These are phyloP conservation scores for Bos indicus DNA, from an alignment of 2,113 vertebrate species.

Conservation along the genomic window DNA sequence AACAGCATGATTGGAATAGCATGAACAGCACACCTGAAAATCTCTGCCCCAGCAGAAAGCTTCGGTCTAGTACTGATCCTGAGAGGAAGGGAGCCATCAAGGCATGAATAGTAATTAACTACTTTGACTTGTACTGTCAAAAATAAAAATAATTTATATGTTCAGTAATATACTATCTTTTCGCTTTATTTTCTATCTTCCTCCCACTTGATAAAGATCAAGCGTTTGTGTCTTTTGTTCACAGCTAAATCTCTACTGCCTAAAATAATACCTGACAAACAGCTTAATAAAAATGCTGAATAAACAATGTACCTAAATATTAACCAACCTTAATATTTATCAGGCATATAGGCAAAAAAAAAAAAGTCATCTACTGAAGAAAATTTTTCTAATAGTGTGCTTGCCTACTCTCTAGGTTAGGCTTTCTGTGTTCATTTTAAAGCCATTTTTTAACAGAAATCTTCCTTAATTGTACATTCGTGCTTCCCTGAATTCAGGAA, in stretches of 20 bases:
- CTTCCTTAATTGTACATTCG: neutral
- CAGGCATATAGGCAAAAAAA: neutral
- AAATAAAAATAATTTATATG: neutral
- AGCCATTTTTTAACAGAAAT: neutral
- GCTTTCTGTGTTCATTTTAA: neutral
- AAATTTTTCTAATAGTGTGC: neutral
- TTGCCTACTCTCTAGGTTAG: neutral
- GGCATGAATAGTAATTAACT: neutral
- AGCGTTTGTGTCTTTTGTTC: neutral
- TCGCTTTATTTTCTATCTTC: neutral
- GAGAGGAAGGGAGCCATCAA: neutral
- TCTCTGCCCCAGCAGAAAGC: neutral
- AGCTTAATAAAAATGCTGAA: neutral
- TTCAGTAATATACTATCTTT: neutral
- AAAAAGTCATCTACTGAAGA: neutral
- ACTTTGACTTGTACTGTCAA: neutral
- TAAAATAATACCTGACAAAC: neutral
- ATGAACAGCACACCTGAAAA: neutral
- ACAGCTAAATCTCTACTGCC: neutral
- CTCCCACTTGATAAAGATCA: neutral
- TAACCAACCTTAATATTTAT: neutral
- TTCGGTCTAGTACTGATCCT: neutral
- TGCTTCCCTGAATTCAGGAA: neutral
- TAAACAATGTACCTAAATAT: neutral
- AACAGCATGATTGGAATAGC: neutral